These are phyloP conservation scores for Acropora tenuis DNA, from an alignment of 64 coral and sea anemone species.

Conservation along the genomic window DNA sequence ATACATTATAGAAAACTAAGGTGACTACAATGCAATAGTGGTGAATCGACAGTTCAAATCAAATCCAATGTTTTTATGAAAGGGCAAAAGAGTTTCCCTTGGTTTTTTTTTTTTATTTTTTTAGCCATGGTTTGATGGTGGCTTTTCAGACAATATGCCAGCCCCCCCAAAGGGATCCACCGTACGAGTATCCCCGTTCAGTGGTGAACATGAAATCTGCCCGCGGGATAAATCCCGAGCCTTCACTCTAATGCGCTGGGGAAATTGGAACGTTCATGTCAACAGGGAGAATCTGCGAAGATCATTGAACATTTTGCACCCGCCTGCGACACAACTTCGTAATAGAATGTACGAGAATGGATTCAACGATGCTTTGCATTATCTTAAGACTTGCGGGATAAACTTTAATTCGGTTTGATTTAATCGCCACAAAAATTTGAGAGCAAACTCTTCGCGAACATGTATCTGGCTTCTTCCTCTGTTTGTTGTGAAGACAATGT, in stretches of 20 bases:
- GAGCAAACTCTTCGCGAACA: too few species aligned
- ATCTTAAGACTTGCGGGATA: constrained; percentile 55
- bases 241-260: constrained; percentile 62
- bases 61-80: too few species aligned
- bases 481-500: too few species aligned
- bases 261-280: constrained; percentile 78
- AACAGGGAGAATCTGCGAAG: constrained; percentile 69
- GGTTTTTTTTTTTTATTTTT: neutral
- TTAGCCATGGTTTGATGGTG: constrained; percentile 88
- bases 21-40: too few species aligned
- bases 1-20: too few species aligned
- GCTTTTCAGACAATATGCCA: constrained; percentile 87
- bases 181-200: constrained; percentile 81
- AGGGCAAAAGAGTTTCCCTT: too few species aligned
- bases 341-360: constrained; percentile 56
- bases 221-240: constrained; percentile 67
- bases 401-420: neutral
- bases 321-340: constrained; percentile 37
- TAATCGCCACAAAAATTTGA: neutral
- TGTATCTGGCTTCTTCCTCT: too few species aligned
- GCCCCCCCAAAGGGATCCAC: constrained; percentile 60
- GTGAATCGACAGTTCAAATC: neutral
- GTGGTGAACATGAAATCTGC: constrained; percentile 82
- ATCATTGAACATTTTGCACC: constrained; percentile 67
- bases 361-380: constrained; percentile 65